A percentile compares a stretch with the other conserved stretches of the same genome.
These are phyloP conservation scores for Hoplias malabaricus DNA, from an alignment of 2,113 vertebrate genomes.

Conservation along the genomic window DNA sequence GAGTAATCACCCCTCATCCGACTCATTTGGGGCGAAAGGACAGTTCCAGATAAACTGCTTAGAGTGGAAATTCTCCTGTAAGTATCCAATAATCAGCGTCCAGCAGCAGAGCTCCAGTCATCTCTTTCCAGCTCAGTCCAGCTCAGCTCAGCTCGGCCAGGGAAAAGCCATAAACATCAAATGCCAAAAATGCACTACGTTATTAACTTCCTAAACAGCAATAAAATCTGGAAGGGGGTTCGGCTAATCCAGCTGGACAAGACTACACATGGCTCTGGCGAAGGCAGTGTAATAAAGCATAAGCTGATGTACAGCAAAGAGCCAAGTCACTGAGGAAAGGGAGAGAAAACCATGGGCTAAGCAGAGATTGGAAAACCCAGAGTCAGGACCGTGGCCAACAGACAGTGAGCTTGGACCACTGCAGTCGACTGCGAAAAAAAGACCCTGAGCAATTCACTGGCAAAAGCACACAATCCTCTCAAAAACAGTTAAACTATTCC, in stretches of 20 bases:
- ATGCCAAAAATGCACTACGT: neutral
- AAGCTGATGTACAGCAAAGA: conserved; percentile 30
- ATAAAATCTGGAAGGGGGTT: neutral
- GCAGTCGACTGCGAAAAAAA: conserved; percentile 26
- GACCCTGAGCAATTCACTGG: conserved; percentile 11
- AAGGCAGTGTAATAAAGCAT: conserved; percentile 7
- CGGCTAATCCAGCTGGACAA: neutral
- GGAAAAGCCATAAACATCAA: neutral
- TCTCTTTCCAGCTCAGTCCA: neutral
- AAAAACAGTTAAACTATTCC: neutral
- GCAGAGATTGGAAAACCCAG: conserved; percentile 20
- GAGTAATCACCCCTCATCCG: neutral
- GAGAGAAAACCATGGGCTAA: neutral
- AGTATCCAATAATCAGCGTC: conserved; percentile 28
- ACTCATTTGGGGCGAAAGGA: conserved; percentile 21
- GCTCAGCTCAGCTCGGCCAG: neutral
- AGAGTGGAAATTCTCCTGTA: conserved; percentile 22
- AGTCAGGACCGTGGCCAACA: conserved; percentile 28
- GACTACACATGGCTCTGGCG: neutral
- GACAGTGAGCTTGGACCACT: neutral
- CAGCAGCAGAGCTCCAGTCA: neutral
- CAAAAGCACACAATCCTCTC: neutral
- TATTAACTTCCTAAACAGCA: neutral
- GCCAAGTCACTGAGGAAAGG: conserved; percentile 9
- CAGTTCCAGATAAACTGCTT: conserved; percentile 26